Percentiles rank a stretch among this genome's conserved stretches.
Evolutionary conservation across 2,888 invertebrate genomes (phyloP).

Genomic region (Phyllotreta cruciferae): DNA sequence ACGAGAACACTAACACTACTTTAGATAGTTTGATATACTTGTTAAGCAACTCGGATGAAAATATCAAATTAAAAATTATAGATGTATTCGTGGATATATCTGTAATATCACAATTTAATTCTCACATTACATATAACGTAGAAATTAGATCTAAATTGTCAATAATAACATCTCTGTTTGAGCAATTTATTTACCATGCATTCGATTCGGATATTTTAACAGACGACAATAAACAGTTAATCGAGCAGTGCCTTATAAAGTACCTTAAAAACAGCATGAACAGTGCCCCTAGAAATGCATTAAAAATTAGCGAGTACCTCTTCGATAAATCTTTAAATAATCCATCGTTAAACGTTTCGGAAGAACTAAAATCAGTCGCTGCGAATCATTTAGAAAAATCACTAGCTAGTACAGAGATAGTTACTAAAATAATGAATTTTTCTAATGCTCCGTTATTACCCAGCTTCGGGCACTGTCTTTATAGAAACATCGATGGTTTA

Average conservation of each 20-base stretch:
- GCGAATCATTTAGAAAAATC: conserved; percentile 24
- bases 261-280: conserved; percentile 36
- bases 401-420: conserved; percentile 11
- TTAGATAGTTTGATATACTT: conserved; percentile 48
- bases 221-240: conserved; percentile 33
- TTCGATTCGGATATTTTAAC: conserved; percentile 42
- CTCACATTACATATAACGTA: conserved; percentile 37
- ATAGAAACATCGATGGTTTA: conserved; percentile 35
- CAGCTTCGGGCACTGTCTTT: conserved; percentile 35
- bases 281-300: conserved; percentile 28
- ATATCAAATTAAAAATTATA: conserved; percentile 46
- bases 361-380: conserved; percentile 33
- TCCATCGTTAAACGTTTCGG: conserved; percentile 11
- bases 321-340: conserved; percentile 25
- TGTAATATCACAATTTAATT: conserved; percentile 25
- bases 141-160: conserved; percentile 39
- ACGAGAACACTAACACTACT: conserved; percentile 38
- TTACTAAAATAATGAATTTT: conserved; percentile 29
- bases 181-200: conserved; percentile 49
- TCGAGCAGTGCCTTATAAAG: conserved; percentile 42
- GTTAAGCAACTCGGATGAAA: conserved; percentile 38
- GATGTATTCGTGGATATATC: conserved; percentile 45
- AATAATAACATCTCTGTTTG: conserved; percentile 44
- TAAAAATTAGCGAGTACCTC: conserved; percentile 34
- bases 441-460: conserved; percentile 32